These are phyloP conservation scores for Cantharis flavilabris DNA, from an alignment of 2,888 invertebrate species.

Conservation along the genomic window DNA sequence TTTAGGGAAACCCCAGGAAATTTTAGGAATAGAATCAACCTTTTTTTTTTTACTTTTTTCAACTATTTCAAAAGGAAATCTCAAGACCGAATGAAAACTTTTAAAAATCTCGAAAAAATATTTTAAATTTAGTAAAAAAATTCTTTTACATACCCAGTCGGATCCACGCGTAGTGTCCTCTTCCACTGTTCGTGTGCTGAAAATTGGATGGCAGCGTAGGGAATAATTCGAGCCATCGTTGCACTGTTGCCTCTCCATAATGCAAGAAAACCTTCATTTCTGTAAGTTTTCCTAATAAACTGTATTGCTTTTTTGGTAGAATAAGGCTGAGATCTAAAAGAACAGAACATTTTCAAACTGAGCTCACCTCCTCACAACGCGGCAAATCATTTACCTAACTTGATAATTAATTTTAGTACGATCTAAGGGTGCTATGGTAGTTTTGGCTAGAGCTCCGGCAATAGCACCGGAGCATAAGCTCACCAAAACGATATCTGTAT, in stretches of 20 bases:
- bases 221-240: conserved; percentile 95
- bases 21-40: no score
- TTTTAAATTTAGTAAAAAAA: neutral
- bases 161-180: conserved; percentile 73
- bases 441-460: conserved; percentile 95
- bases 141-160: conserved; percentile 56
- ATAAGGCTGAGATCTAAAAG: conserved; percentile 68
- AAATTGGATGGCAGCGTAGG: conserved; percentile 97
- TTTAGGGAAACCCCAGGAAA: no score
- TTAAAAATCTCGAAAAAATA: no score
- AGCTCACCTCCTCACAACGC: neutral
- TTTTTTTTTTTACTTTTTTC: no score
- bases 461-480: conserved; percentile 89
- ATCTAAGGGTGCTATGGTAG: conserved; percentile 95
- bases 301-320: conserved; percentile 71
- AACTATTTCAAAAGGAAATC: no score
- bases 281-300: conserved; percentile 71
- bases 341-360: neutral
- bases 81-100: no score
- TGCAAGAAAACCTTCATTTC: conserved; percentile 78
- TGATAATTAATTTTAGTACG: conserved; percentile 99
- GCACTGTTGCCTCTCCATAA: conserved; percentile 98
- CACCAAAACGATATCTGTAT: conserved; percentile 70
- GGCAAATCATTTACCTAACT: conserved; percentile 63
- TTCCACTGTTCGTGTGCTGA: conserved; percentile 98